Conservation (phyloP, 2,888 invertebrate genomes). For the Stictocephala bisonia region DNA sequence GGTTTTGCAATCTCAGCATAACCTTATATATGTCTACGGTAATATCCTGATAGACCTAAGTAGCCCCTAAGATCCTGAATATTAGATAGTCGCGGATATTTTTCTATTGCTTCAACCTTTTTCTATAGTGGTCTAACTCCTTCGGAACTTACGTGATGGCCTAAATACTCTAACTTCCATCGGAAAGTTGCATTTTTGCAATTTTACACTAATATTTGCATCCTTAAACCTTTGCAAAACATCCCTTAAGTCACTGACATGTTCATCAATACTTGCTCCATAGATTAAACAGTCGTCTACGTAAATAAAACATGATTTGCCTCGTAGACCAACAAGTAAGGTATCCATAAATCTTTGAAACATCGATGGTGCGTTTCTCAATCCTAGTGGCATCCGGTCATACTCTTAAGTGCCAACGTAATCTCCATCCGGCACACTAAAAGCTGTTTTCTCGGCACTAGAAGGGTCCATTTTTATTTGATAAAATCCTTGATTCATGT, state of each 20-base stretch:
- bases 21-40: conserved; percentile 57
- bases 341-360: not conserved
- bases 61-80: conserved; percentile 55
- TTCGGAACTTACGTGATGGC: conserved; percentile 55
- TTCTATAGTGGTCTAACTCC: conserved; percentile 58
- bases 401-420: no score
- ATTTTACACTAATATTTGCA: conserved; percentile 50
- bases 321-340: not conserved
- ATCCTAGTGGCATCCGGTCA: not conserved
- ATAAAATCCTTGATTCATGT: not conserved
- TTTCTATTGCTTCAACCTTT: conserved; percentile 54
- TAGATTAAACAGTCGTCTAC: not conserved
- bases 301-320: not conserved
- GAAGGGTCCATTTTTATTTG: no score
- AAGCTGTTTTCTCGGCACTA: no score
- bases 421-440: no score
- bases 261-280: not conserved
- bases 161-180: conserved; percentile 55
- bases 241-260: not conserved
- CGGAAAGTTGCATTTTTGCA: no score
- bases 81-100: not conserved
- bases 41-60: conserved; percentile 59
- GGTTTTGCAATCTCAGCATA: conserved; percentile 57
- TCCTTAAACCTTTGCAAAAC: not conserved
- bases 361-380: not conserved